Evolutionary conservation across 2,888 invertebrate species (phyloP), one percentile per base, ranked within the genome.

Genomic region (Xestia rhomboidea): DNA sequence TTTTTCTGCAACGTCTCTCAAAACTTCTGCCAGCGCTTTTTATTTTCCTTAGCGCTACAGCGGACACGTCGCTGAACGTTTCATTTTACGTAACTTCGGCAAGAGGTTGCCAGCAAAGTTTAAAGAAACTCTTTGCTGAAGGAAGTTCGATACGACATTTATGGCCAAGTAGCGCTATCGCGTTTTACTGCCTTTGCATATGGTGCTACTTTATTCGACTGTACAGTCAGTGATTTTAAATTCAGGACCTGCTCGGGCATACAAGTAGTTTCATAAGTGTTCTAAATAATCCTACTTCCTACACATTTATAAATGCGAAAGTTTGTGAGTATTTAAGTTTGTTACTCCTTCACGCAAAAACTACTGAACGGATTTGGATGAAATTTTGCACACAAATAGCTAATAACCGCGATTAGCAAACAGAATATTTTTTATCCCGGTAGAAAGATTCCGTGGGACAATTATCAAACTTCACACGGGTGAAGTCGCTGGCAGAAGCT

Each of bases 51-150:
- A 71, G 71, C 76, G 46, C 76, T 70, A 69, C 68, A 63, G 66
- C 49, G 24, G 24, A 38, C 51, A 63, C 62, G 68, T 57, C 41
- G 67, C 64, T 74, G 64, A 70, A 82, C 57, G 76, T 79, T 68
- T 74, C 44, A 68, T 82, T 49, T 78, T 76, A 82, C 57, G 74
- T 83, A 82, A 82, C 64, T 77, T 77, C 30, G n/a, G 18, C 11
- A 74, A 68, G 74, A 75, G 76, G 62, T 54, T 83, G 80, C 86
- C 88, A 84, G 75, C 64, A 79, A 87, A 87, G 68, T 89, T 86
- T 85, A 81, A 77, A 81, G 73, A 81, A 86, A 82, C 68, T 76
- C 70, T 77, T 38, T 10, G 30, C 60, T 24, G 34, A 57, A 75
- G 74, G 74, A 88, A 88, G 73, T 73, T 81, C 62, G 76, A 73